Base-by-base conservation (phyloP, 2,113 vertebrate species). In the Ginglymostoma cirratum region DNA sequence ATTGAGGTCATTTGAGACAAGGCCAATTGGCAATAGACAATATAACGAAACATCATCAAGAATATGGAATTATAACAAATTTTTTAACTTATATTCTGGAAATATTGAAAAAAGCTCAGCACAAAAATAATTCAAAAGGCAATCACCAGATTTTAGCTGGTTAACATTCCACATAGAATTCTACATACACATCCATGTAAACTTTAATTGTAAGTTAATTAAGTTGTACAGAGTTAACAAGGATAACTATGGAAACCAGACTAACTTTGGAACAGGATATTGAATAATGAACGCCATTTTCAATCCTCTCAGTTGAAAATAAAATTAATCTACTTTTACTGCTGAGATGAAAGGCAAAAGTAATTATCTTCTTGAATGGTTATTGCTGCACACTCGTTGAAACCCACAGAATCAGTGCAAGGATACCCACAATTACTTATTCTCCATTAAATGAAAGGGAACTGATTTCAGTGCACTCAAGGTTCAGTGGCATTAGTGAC, bases 401-500 rank as follows among this genome's bases (percentile, higher is more conserved):
- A 15, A 90, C 27, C 12, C 55, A 34, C 34, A 23, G 55, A n/a
- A 55, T 65, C 55, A 23, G n/a, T 66, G 55, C 89, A 92, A 92
- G 61, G 89, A 92, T 66, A 66, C 55, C 89, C 89, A 66, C 55
- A 65, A 65, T 92, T 92, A 66, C 61, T 21, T 61, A 92, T 17
- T 21, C 55, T n/a, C 30, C 34, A 66, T 65, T 92, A 65, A 66
- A 92, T 92, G 89, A 92, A 83, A 38, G 30, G 2, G 61, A 21
- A 17, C 5, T 17, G 89, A 66, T 65, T 65, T 92, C n/a, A 92
- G 89, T 92, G 55, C 89, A 92, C 30, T 92, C 38, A 55, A 66
- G 55, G 61, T 92, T n/a, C 89, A 92, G 55, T n/a, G 87, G 61
- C 27, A 90, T 90, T 30, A 90, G 61, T 66, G 89, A 92, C 61